Conservation (phyloP, 2,888 invertebrate species). For the Eupithecia insigniata region DNA sequence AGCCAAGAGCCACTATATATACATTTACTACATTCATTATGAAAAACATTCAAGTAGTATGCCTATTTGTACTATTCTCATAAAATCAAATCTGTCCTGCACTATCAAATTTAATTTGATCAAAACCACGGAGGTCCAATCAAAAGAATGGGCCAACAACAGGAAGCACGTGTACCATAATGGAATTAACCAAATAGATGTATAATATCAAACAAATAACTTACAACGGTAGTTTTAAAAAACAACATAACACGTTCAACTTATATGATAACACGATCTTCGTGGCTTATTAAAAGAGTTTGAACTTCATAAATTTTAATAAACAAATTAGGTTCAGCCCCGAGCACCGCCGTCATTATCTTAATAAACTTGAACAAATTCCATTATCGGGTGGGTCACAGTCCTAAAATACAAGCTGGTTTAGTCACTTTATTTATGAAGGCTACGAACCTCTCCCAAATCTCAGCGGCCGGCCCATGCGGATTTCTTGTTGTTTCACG, state of each 20-base stretch:
- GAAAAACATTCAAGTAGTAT: no score
- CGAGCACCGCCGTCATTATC: conserved; percentile 56
- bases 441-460: no score
- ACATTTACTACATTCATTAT: no score
- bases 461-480: no score
- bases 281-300: conserved; percentile 56
- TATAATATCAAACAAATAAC: conserved; percentile 21
- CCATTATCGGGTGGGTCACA: conserved; percentile 57
- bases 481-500: no score
- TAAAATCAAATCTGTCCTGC: background rate
- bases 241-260: conserved; percentile 50
- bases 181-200: conserved; percentile 14
- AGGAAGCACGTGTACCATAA: background rate
- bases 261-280: conserved; percentile 58
- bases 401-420: conserved; percentile 44
- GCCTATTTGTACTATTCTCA: no score
- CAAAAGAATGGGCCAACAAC: background rate
- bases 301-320: conserved; percentile 63
- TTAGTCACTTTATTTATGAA: background rate
- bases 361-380: conserved; percentile 67
- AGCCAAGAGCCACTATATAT: no score
- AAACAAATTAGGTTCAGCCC: conserved; percentile 61
- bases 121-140: background rate
- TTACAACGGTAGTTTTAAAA: conserved; percentile 22
- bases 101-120: background rate